Conservation (phyloP, 2,797 vertebrate species). For the Caiman crocodilus region DNA sequence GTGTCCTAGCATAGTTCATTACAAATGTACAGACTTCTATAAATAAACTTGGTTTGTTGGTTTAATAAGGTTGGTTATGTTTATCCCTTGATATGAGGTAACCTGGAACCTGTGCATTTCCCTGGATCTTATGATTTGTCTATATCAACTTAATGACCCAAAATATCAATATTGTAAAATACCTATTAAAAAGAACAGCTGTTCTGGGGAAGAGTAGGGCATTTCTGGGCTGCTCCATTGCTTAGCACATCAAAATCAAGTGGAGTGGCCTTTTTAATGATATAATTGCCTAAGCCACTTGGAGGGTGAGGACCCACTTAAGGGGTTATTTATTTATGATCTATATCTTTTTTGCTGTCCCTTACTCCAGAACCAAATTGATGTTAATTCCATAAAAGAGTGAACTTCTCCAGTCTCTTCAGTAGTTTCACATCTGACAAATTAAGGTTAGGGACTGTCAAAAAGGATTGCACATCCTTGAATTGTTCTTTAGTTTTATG, state of each 20-base stretch:
- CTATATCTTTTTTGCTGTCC: background rate
- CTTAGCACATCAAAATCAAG: background rate
- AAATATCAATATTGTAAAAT: background rate
- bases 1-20: slow-evolving; percentile 81
- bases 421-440: background rate
- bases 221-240: background rate
- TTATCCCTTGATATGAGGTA: slow-evolving; percentile 70
- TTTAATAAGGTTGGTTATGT: slow-evolving; percentile 78
- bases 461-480: background rate
- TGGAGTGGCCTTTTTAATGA: background rate
- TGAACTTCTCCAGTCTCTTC: background rate
- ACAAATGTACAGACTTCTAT: slow-evolving; percentile 83
- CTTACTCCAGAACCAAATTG: background rate
- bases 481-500: background rate
- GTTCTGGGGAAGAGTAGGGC: background rate
- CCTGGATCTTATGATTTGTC: background rate
- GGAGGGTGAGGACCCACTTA: background rate
- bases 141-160: background rate
- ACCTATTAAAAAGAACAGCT: background rate
- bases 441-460: background rate
- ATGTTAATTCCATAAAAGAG: background rate
- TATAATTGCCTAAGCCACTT: background rate
- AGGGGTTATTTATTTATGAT: background rate
- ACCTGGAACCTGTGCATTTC: background rate
- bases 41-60: slow-evolving; percentile 85